Evolutionary conservation across 2,888 invertebrate species (phyloP), one percentile per base, ranked within the genome.

Genomic region (Leptopilina drosophilae): DNA sequence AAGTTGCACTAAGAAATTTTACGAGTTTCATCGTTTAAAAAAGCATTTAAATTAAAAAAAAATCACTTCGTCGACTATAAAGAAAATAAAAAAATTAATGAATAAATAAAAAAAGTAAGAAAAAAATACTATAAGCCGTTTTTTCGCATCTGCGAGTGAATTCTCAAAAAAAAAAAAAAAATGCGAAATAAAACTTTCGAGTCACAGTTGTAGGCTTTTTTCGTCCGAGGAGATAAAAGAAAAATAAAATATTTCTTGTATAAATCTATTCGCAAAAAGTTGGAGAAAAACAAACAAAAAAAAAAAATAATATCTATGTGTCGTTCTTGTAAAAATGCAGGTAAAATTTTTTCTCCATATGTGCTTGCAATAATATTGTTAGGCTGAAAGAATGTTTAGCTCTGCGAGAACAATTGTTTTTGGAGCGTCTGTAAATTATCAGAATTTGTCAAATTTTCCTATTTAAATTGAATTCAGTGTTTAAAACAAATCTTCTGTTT

Each of bases 331-430:
- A 6, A 73, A 69, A 56, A 64, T 14, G 33, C 73, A 73, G 73
- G 40, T 26, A 53, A 49, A 62, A 49, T 8, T 8, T 49, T 46
- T 66, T 66, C 15, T 66, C 66, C 40, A 66, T 20, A 20, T 66
- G 66, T 66, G 69, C 73, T 73, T 56, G 56, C 56, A 73, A 42
- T 8, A n/a, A 20, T 73, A 73, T 73, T 73, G 73, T 73, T 59
- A 73, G 56, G 33, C 56, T 56, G 56, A 73, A 73, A 56, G 33
- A 73, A 15, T 49, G 49, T 49, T 73, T 73, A 73, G 73, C 56
- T 56, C 53, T n/a, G 42, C 20, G 56, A n/a, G 20, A 20, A 69
- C 53, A 49, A 33, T 33, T 62, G 20, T 20, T 62, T 15, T 9
- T 20, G 62, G 8, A 33, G 20, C 20, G 62, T 9, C 62, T 62